phyloP scores from a whole-genome alignment of 2,888 invertebrate species.

The Caenorhabditis uteleia region DNA sequence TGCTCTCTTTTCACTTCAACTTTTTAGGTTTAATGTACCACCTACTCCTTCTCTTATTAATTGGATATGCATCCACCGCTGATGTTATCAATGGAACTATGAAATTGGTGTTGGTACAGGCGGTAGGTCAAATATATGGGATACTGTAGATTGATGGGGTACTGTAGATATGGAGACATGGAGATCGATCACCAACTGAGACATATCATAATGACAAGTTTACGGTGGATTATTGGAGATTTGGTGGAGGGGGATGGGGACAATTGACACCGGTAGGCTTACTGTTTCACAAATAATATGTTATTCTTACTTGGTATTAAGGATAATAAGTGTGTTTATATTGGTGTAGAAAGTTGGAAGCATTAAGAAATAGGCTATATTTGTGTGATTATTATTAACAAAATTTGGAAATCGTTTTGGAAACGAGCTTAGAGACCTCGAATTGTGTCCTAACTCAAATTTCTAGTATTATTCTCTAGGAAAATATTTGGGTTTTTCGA shows the following conservation, averaged over 20 bases:
- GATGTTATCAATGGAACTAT: constrained; percentile 27
- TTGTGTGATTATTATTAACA: too few species aligned
- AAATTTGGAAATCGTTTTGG: too few species aligned
- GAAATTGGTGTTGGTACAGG: constrained; percentile 33
- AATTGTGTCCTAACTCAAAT: too few species aligned
- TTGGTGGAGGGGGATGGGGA: constrained; percentile 45
- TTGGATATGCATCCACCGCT: neutral
- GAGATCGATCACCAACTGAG: constrained; percentile 53
- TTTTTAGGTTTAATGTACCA: neutral
- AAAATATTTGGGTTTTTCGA: too few species aligned
- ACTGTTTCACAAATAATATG: too few species aligned
- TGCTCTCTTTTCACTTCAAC: neutral
- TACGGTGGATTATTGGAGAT: constrained; percentile 30
- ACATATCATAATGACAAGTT: constrained; percentile 45
- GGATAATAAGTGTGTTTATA: too few species aligned
- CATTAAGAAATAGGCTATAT: too few species aligned
- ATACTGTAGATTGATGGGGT: neutral
- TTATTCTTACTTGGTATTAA: too few species aligned
- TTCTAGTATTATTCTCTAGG: too few species aligned
- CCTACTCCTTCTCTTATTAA: too few species aligned
- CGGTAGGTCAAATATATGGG: constrained; percentile 11
- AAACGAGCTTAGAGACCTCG: too few species aligned
- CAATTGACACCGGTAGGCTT: constrained; percentile 46
- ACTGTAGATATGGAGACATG: constrained; percentile 57
- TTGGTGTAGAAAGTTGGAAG: too few species aligned